Conservation (phyloP, 2,113 vertebrate genomes). For the Crotalus horridus region DNA sequence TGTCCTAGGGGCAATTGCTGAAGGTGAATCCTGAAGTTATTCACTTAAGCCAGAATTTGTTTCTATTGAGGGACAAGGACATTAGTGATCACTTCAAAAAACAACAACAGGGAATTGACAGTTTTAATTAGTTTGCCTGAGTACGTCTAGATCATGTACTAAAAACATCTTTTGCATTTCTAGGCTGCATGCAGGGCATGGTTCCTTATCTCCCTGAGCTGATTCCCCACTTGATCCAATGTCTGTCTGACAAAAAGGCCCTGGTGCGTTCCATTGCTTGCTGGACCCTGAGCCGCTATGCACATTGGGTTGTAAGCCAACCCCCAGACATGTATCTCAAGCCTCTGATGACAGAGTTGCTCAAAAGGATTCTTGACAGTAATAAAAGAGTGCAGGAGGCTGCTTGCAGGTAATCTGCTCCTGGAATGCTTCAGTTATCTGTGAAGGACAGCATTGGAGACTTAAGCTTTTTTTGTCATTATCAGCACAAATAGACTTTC, state of each 20-base stretch:
- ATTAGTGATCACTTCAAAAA: neutral
- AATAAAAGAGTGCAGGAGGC: slow-evolving; percentile 96
- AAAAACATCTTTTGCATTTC: neutral
- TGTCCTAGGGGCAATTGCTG: slow-evolving; percentile 88
- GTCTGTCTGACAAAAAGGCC: slow-evolving; percentile 89
- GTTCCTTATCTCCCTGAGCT: slow-evolving; percentile 91
- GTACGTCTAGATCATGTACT: neutral
- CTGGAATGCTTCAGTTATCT: neutral
- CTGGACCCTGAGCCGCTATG: slow-evolving; percentile 95
- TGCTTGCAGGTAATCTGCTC: slow-evolving; percentile 84
- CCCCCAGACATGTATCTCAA: slow-evolving; percentile 91
- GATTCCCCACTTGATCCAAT: slow-evolving; percentile 91
- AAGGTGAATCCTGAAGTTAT: slow-evolving; percentile 67
- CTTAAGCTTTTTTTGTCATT: neutral
- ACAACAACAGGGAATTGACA: neutral
- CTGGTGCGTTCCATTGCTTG: slow-evolving; percentile 92
- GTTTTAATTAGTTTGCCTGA: neutral
- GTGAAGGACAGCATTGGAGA: neutral
- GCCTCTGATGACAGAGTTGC: slow-evolving; percentile 92
- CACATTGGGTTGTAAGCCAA: slow-evolving; percentile 95
- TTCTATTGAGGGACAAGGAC: neutral
- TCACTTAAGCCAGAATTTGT: neutral
- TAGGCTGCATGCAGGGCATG: slow-evolving; percentile 98
- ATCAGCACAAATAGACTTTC: neutral
- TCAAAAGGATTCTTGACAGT: slow-evolving; percentile 91